These are phyloP conservation scores for Platycheirus rosarum DNA, from an alignment of 2,888 invertebrate genomes.

Conservation along the genomic window DNA sequence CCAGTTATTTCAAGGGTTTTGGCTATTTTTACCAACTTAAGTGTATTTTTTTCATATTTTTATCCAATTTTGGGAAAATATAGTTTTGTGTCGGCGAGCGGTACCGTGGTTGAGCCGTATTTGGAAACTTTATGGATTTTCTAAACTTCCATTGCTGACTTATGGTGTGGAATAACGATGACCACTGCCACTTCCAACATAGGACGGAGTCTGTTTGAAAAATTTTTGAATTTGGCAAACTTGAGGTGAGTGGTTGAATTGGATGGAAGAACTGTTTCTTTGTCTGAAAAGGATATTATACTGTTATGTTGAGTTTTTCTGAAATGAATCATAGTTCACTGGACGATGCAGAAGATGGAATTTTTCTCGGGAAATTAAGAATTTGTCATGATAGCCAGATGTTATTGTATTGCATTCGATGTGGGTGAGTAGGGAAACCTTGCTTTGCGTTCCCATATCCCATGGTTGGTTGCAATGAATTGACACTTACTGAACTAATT, in stretches of 20 bases:
- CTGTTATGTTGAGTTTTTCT: slow-evolving; percentile 13
- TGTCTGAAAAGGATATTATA: slow-evolving; percentile 49
- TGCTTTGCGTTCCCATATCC: too few species aligned
- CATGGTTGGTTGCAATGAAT: too few species aligned
- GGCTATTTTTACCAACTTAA: slow-evolving; percentile 37
- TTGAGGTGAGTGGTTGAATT: slow-evolving; percentile 49
- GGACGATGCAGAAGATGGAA: slow-evolving; percentile 22
- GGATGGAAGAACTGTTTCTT: slow-evolving; percentile 36
- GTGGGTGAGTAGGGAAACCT: too few species aligned
- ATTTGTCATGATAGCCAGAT: slow-evolving; percentile 36
- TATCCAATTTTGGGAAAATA: slow-evolving; percentile 25
- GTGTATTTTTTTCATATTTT: slow-evolving; percentile 8
- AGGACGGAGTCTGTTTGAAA: slow-evolving; percentile 77
- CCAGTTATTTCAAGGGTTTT: slow-evolving; percentile 11
- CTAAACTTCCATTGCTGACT: not conserved
- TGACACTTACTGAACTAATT: too few species aligned
- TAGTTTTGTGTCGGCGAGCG: not conserved
- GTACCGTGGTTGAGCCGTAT: slow-evolving; percentile 38
- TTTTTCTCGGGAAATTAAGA: slow-evolving; percentile 56
- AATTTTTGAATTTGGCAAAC: slow-evolving; percentile 76
- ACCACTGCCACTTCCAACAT: slow-evolving; percentile 75
- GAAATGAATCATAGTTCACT: slow-evolving; percentile 58
- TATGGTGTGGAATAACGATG: slow-evolving; percentile 75
- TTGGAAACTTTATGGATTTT: slow-evolving; percentile 50
- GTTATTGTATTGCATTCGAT: slow-evolving; percentile 17